Conservation (phyloP, 2,888 invertebrate species). For the Eupithecia vulgata region DNA sequence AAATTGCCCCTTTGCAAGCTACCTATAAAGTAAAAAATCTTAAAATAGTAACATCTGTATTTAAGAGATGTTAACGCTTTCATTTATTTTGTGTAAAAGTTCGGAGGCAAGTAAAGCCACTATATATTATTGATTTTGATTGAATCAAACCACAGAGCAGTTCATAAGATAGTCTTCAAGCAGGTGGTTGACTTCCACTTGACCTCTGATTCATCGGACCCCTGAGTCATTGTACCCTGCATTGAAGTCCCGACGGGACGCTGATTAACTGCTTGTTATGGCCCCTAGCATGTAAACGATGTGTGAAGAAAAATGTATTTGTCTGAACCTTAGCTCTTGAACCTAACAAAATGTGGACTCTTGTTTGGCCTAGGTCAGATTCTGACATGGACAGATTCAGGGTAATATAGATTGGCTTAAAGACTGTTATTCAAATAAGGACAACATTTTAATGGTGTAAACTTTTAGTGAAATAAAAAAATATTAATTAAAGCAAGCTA, state of each 20-base stretch:
- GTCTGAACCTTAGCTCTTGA: not conserved
- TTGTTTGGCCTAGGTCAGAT: not conserved
- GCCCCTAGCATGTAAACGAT: not conserved
- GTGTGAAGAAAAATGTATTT: not conserved
- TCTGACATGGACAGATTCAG: not conserved
- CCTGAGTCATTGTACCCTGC: not conserved
- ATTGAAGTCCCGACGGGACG: not conserved
- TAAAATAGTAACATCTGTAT: not conserved
- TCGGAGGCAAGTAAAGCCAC: not conserved
- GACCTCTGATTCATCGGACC: conserved; percentile 5
- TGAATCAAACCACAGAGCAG: not conserved
- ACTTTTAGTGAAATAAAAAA: not conserved
- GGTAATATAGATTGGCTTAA: not conserved
- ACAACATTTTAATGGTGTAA: not conserved
- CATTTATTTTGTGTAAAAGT: not conserved
- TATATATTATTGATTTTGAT: not conserved
- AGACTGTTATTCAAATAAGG: not conserved
- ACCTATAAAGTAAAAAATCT: too few species aligned
- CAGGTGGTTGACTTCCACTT: conserved; percentile 19
- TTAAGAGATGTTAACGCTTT: not conserved
- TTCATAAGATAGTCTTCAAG: not conserved
- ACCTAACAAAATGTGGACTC: not conserved
- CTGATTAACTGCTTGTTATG: not conserved
- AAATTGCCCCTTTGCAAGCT: too few species aligned
- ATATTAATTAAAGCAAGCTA: not conserved